Base-by-base conservation (phyloP, 1,140 invertebrate genomes). In the Pseudoatta argentina region DNA sequence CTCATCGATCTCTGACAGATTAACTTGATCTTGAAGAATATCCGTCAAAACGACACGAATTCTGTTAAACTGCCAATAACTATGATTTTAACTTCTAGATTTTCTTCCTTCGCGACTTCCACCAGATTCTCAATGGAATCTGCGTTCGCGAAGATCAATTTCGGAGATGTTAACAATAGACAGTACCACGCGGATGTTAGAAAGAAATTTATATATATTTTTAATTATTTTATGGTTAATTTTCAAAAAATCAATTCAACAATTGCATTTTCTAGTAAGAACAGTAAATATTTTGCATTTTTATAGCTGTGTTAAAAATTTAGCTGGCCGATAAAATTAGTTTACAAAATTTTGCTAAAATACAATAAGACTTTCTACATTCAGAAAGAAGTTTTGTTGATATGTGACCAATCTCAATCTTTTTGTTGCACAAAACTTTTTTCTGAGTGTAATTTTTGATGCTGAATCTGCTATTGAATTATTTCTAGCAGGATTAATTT, bases 121-220 rank as follows among this genome's bases (percentile, higher is more conserved):
- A 85, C 66, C 1, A 94, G 82, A 24, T 87, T 63, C 2, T 77
- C 53, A 0, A 91, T 71, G 16, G 57, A 91, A 0, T 78, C 64
- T 63, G 92, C 71, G n/a, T 93, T 89, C 0, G 88, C 89, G 71
- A 95, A 95, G 3, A 95, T 81, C 6, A 95, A 57, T 88, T 94
- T 94, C n/a, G 95, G 94, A 21, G 88, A 86, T 7, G 92, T 91
- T 18, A 94, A 24, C 16, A 55, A 27, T 24, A 72, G 12, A 27
- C 44, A 72, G 3, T 73, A 82, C 6, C 34, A 53, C n/a, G 79
- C 79, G 5, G 67, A 73, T 10, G 48, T 53, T 82, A 18, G 14
- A 81, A 81, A 59, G 18, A 34, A 71, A 48, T 44, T 1, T 69
- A 24, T 48, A 48, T 48, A 69, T 69, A 24, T 21, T n/a, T 67